These are phyloP conservation scores for Brienomyrus longianalis DNA, from an alignment of 2,113 vertebrate genomes.

Conservation along the genomic window DNA sequence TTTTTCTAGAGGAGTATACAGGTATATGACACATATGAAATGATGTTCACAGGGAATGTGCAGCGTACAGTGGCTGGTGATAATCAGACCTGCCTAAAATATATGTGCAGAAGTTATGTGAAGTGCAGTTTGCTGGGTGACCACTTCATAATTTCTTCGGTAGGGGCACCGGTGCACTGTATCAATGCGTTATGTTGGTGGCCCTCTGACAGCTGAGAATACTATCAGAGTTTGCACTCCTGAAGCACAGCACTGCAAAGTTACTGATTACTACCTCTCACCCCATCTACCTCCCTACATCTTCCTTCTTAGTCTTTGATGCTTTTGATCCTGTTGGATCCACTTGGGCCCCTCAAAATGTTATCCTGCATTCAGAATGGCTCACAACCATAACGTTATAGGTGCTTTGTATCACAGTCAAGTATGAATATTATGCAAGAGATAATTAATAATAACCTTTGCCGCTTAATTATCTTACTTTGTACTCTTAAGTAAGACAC, in stretches of 20 bases:
- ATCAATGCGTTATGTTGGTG: not conserved
- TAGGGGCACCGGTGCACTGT: not conserved
- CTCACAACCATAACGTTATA: not conserved
- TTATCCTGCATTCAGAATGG: not conserved
- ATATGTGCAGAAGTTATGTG: not conserved
- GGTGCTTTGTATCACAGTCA: not conserved
- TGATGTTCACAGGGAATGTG: not conserved
- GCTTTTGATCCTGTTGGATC: not conserved
- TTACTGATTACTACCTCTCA: not conserved
- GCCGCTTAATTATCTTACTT: not conserved
- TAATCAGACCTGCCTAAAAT: not conserved
- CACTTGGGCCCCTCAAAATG: not conserved
- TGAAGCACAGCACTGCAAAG: not conserved
- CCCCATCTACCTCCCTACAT: not conserved
- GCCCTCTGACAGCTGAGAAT: not conserved
- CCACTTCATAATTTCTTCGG: not conserved
- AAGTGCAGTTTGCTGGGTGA: not conserved
- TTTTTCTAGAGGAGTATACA: too few relatives aligned
- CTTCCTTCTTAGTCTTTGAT: not conserved
- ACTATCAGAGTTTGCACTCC: not conserved
- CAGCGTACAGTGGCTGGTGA: not conserved
- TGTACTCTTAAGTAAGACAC: not conserved
- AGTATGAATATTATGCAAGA: not conserved
- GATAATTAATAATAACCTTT: not conserved
- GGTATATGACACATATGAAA: not conserved